Conservation (phyloP, 2,888 invertebrate species). For the Hipparchia sbordonii region DNA sequence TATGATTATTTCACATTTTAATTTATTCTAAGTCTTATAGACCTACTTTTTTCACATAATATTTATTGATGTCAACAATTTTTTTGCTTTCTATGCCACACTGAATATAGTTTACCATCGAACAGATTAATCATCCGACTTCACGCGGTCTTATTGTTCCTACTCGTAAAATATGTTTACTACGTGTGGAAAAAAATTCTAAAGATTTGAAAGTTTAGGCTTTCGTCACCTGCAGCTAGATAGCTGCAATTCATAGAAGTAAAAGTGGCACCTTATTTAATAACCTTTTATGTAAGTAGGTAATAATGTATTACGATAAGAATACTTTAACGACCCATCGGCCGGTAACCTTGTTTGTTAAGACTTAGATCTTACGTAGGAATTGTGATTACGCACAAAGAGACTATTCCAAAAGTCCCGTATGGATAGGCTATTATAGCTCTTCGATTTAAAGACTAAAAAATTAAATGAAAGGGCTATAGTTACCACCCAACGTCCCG, state of each 20-base stretch:
- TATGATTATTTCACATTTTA: no score
- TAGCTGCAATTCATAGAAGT: slow-evolving; percentile 4
- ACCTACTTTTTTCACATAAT: no score
- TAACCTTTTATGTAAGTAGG: slow-evolving; percentile 12
- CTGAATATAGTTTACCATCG: no score
- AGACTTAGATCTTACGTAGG: not conserved
- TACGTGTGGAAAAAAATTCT: not conserved
- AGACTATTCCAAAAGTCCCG: not conserved
- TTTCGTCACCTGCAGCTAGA: not conserved
- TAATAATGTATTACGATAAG: slow-evolving; percentile 10
- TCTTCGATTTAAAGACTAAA: not conserved
- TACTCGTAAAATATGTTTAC: no score
- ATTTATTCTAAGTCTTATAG: no score
- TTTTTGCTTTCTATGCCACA: no score
- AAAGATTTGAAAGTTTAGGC: not conserved
- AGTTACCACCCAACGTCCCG: no score
- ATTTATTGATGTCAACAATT: no score
- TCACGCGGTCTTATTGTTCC: no score
- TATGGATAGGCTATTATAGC: no score
- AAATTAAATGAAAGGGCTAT: not conserved
- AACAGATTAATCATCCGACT: no score
- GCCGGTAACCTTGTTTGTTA: not conserved
- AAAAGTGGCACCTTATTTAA: slow-evolving; percentile 10
- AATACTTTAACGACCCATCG: not conserved
- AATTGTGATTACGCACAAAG: not conserved